Evolutionary conservation across 2,888 invertebrate species (phyloP).

Genomic region (Epinotia nisella): DNA sequence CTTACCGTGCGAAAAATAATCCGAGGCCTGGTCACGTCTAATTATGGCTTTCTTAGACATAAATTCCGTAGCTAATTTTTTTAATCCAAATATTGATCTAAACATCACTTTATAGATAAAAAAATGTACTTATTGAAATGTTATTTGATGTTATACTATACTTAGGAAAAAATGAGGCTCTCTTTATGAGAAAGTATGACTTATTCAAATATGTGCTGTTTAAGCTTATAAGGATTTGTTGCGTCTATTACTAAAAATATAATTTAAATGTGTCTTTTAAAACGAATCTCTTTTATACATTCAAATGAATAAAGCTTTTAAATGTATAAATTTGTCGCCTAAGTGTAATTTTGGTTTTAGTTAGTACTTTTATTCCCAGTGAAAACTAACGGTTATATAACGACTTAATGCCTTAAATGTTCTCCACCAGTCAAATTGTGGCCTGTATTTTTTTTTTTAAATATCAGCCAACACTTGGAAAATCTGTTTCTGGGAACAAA

Average conservation of each 20-base stretch:
- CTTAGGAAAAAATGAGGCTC: background rate
- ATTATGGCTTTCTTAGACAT: too few relatives aligned
- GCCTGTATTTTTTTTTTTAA: too few relatives aligned
- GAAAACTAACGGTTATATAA: background rate
- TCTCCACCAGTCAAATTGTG: too few relatives aligned
- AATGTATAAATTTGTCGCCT: background rate
- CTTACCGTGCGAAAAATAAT: too few relatives aligned
- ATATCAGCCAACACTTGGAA: too few relatives aligned
- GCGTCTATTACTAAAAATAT: background rate
- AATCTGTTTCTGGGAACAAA: too few relatives aligned
- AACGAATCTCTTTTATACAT: conserved; percentile 6
- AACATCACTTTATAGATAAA: conserved; percentile 8
- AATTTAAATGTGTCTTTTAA: background rate
- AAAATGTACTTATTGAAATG: background rate
- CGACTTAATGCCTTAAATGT: too few relatives aligned
- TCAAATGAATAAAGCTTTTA: background rate
- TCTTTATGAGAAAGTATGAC: conserved; percentile 1
- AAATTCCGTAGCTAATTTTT: background rate
- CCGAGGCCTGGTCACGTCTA: too few relatives aligned
- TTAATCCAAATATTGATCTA: background rate
- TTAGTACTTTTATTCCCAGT: background rate
- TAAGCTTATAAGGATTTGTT: background rate
- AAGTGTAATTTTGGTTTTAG: background rate
- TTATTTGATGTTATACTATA: background rate
- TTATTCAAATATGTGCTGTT: background rate